Base-by-base conservation (phyloP, 23 tunicate species). In the Halocynthia roretzi region DNA sequence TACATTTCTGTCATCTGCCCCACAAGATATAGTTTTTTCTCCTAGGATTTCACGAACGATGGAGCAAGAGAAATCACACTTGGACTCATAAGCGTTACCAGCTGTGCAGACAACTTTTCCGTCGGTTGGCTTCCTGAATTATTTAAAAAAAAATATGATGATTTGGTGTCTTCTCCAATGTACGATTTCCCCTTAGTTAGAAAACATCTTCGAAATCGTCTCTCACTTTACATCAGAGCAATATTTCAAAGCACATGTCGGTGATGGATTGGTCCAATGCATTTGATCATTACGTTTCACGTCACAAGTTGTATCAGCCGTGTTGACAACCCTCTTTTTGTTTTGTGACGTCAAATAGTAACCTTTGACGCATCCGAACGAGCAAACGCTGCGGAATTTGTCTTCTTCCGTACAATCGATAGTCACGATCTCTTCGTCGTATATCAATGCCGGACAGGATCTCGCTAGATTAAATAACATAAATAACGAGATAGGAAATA, bases 1-100 rank as follows among this genome's bases (percentile, higher is more conserved):
- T 10, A 71, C 56, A 71, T 71, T 71, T 15, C 76, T 11, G 56
- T 50, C 76, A 15, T 71, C 76, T 1, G 76, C 76, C 11, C n/a
- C 58, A 15, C 76, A 71, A 10, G 56, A n/a, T 52, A 71, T 9
- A 20, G 4, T 71, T 54, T 71, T 49, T 9, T 54, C 50, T 40
- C 76, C 76, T 5, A 17, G 5, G 6, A 71, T 17, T 71, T 71
- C 76, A 10, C 76, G 61, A 15, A 50, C 55, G 23, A 50, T 50
- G 0, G 56, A 50, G 76, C 76, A 71, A 9, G 76, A 71, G 58
- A 71, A 71, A 40, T 10, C 10, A 52, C 76, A 71, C 5, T 52
- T 49, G 48, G 76, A 71, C 9, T 54, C 76, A 52, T 44, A 71
- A 10, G 48, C 18, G 48, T 71, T 71, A 9, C n/a, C 58, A 11